Evolutionary conservation across 2,888 invertebrate species (phyloP).

Genomic region (Eudemis profundana): DNA sequence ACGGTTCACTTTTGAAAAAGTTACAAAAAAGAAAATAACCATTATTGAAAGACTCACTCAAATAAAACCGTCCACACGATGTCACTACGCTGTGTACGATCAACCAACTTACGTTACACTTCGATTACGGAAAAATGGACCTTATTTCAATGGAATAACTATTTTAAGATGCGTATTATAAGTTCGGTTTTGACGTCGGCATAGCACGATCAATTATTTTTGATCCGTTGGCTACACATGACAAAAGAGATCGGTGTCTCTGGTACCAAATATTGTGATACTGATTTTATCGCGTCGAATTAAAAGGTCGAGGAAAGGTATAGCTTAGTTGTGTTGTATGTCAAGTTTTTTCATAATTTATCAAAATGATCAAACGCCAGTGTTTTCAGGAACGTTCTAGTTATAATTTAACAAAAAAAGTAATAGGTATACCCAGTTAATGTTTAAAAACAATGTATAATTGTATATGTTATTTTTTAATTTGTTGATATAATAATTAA

Average conservation of each 20-base stretch:
- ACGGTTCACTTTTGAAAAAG: neutral
- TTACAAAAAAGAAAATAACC: neutral
- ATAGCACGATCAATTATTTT: constrained; percentile 77
- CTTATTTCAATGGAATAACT: neutral
- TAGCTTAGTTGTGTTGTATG: neutral
- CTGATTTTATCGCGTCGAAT: constrained; percentile 70
- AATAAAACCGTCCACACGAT: constrained; percentile 23
- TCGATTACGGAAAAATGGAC: neutral
- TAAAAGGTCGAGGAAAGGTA: constrained; percentile 39
- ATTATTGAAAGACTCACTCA: neutral
- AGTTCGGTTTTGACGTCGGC: constrained; percentile 44
- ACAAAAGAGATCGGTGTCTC: constrained; percentile 60
- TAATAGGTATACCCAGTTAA: too few species aligned
- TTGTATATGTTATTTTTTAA: too few species aligned
- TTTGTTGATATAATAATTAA: too few species aligned
- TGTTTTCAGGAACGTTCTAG: too few species aligned
- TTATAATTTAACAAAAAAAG: too few species aligned
- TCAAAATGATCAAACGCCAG: too few species aligned
- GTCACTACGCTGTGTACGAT: constrained; percentile 56
- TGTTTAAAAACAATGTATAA: too few species aligned
- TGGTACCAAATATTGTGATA: constrained; percentile 79
- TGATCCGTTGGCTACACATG: constrained; percentile 75
- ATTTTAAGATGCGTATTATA: neutral
- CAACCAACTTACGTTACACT: neutral
- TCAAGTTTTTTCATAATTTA: neutral